phyloP scores from a whole-genome alignment of 2,113 vertebrate genomes.

The Chloropsis cyanopogon region DNA sequence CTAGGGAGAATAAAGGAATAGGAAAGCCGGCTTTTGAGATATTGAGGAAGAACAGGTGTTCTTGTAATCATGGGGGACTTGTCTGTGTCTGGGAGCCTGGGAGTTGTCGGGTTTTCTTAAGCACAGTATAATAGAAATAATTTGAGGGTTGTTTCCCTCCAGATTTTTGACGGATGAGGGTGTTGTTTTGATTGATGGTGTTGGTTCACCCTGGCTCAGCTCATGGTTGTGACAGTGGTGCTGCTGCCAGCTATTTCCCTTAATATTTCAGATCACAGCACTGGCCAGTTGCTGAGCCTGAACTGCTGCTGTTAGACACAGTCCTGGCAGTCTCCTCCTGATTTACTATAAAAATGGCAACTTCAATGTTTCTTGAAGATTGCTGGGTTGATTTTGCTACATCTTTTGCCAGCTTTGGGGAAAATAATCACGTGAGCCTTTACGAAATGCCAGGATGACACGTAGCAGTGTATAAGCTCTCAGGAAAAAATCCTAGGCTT shows the following conservation, averaged over 20 bases:
- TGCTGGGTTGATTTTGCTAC: neutral
- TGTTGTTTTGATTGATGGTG: neutral
- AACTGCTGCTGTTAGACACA: neutral
- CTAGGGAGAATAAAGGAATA: neutral
- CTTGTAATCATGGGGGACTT: neutral
- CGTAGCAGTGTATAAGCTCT: neutral
- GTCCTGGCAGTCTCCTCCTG: neutral
- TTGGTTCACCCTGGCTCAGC: neutral
- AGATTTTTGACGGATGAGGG: neutral
- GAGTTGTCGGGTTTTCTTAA: neutral
- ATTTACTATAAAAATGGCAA: neutral
- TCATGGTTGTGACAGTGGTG: neutral
- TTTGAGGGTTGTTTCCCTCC: neutral
- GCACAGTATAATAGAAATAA: rapidly evolving
- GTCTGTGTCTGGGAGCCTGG: neutral
- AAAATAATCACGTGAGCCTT: neutral
- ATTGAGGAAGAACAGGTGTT: neutral
- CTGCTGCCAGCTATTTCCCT: neutral
- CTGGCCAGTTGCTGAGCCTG: rapidly evolving
- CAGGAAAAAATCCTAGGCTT: neutral
- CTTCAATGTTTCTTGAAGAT: neutral
- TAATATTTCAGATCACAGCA: neutral
- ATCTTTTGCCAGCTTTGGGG: neutral
- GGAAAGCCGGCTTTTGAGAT: neutral
- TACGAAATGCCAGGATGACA: neutral